phyloP scores from a whole-genome alignment of 1,140 invertebrate species.

The Venustaconcha ellipsiformis region DNA sequence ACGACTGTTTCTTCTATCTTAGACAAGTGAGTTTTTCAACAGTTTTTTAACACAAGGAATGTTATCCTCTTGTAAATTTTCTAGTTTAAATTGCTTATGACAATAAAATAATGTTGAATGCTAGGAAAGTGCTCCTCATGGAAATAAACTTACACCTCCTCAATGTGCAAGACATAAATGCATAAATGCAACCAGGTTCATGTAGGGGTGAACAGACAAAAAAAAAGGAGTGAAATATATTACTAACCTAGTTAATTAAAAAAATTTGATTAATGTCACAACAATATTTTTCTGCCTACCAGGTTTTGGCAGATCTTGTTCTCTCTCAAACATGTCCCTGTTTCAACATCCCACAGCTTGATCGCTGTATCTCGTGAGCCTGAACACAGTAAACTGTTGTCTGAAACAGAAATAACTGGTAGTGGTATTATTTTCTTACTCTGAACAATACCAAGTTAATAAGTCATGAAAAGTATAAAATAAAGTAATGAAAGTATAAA shows the following conservation, averaged over 20 bases:
- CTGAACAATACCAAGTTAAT: not conserved
- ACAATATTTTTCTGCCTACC: constrained; percentile 36
- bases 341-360: constrained; percentile 64
- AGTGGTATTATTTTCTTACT: not conserved
- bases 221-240: no score
- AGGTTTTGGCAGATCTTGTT: constrained; percentile 64
- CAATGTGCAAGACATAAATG: no score
- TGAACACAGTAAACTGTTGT: constrained; percentile 57
- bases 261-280: not conserved
- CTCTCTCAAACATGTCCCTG: constrained; percentile 47
- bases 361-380: constrained; percentile 66
- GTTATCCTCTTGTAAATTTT: no score
- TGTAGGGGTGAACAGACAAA: no score
- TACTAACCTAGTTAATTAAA: not conserved
- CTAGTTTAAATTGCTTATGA: no score
- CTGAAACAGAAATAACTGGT: constrained; percentile 38
- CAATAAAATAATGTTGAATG: no score
- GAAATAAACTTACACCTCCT: no score
- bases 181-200: no score
- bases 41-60: no score
- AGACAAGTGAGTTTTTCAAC: no score
- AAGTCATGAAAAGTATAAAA: not conserved
- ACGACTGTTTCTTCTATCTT: no score
- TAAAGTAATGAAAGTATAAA: not conserved
- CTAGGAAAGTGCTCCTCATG: no score